These are phyloP conservation scores for Heliangelus exortis DNA, from an alignment of 2,797 vertebrate genomes.

Conservation along the genomic window DNA sequence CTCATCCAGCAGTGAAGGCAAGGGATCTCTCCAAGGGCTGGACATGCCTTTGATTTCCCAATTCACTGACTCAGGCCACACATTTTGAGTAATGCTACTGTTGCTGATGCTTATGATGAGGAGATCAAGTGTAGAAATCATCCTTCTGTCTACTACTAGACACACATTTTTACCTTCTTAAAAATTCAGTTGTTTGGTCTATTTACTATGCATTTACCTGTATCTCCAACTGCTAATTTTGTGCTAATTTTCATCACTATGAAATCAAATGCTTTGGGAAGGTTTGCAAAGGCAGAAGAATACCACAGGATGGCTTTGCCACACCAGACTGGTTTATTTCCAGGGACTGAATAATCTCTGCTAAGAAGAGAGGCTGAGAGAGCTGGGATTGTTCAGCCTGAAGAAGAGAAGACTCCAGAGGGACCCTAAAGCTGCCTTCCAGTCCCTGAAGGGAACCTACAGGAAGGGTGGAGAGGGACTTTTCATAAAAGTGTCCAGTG, in stretches of 20 bases:
- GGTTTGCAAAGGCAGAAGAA: neutral
- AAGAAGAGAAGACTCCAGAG: no score
- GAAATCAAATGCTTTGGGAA: neutral
- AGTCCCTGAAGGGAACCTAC: no score
- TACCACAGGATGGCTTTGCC: neutral
- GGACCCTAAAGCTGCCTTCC: no score
- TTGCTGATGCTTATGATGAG: accelerated
- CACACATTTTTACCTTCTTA: neutral
- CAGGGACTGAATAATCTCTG: no score
- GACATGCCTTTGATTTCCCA: neutral
- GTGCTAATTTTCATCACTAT: neutral
- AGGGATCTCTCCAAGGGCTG: neutral
- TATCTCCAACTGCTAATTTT: neutral
- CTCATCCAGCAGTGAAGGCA: neutral
- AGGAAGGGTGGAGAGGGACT: no score
- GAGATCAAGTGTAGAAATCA: neutral
- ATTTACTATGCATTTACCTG: neutral
- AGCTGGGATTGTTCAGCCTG: no score
- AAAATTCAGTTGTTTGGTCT: neutral
- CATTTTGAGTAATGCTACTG: neutral
- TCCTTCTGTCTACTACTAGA: neutral
- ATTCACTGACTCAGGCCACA: neutral
- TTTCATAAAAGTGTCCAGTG: no score
- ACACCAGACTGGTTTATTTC: neutral
- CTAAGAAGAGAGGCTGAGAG: no score